Conservation (phyloP, 2,888 invertebrate genomes). For the Erebia ligea region DNA sequence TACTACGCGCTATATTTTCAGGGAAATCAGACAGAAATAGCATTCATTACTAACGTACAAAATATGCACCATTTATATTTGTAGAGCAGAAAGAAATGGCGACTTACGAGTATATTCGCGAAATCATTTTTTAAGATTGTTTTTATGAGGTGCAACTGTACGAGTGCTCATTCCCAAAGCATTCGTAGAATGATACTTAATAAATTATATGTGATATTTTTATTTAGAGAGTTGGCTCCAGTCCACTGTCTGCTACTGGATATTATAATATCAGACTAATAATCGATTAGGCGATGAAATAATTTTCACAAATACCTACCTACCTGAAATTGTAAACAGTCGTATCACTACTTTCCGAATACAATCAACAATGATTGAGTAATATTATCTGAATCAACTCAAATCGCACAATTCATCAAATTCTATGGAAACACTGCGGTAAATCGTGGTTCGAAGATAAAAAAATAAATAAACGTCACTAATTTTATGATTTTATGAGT, state of each 20-base stretch:
- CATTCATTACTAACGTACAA: slow-evolving; percentile 47
- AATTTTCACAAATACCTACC: slow-evolving; percentile 41
- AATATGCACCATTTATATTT: slow-evolving; percentile 62
- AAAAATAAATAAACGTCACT: slow-evolving; percentile 10
- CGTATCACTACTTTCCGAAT: not conserved
- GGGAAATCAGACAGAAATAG: slow-evolving; percentile 61
- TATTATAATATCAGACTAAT: slow-evolving; percentile 63
- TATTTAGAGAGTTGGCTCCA: slow-evolving; percentile 73
- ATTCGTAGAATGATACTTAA: slow-evolving; percentile 75
- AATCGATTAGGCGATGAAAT: slow-evolving; percentile 55
- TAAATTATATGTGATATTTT: slow-evolving; percentile 81
- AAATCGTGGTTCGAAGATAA: not conserved
- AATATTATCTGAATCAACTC: not conserved
- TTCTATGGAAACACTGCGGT: not conserved
- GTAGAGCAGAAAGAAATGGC: slow-evolving; percentile 44
- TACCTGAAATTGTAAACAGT: not conserved
- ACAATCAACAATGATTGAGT: not conserved
- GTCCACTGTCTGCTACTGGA: slow-evolving; percentile 69
- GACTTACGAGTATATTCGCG: slow-evolving; percentile 46
- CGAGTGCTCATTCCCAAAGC: slow-evolving; percentile 64
- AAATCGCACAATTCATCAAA: not conserved
- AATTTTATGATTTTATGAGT: slow-evolving; percentile 30
- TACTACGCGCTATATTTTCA: slow-evolving; percentile 48
- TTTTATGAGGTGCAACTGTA: slow-evolving; percentile 80
- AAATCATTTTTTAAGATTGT: slow-evolving; percentile 71